These are phyloP conservation scores for Lissocephala sabroskyi DNA, from an alignment of 2,888 invertebrate genomes.

Conservation along the genomic window DNA sequence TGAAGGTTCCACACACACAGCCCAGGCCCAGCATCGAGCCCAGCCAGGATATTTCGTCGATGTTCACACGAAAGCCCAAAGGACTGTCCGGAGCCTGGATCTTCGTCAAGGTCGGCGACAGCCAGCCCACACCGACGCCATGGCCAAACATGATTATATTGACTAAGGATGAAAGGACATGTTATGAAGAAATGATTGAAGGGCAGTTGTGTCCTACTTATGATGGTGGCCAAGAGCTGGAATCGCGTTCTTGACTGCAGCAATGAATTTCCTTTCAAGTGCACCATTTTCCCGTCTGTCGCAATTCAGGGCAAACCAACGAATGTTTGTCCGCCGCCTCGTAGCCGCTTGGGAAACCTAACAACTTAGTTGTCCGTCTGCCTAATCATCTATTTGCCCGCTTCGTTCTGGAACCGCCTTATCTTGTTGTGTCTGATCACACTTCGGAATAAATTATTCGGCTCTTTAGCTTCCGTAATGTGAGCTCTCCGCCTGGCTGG, in stretches of 20 bases:
- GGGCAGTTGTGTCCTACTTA: too few relatives aligned
- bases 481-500: too few relatives aligned
- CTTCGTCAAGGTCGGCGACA: constrained; percentile 64
- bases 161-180: constrained; percentile 33
- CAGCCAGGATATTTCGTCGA: constrained; percentile 65
- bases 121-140: constrained; percentile 68
- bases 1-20: constrained; percentile 58
- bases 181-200: too few relatives aligned
- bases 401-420: too few relatives aligned
- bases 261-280: constrained; percentile 21
- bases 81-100: constrained; percentile 50
- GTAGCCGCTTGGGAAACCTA: too few relatives aligned
- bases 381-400: too few relatives aligned
- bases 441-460: too few relatives aligned
- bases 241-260: constrained; percentile 31
- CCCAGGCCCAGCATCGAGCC: constrained; percentile 66
- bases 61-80: constrained; percentile 39
- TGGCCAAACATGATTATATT: constrained; percentile 68
- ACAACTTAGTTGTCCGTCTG: too few relatives aligned
- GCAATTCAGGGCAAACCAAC: too few relatives aligned
- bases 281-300: background rate
- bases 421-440: too few relatives aligned
- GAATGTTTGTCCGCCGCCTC: too few relatives aligned
- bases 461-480: too few relatives aligned
- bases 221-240: constrained; percentile 51